Evolutionary conservation across 2,797 vertebrate genomes (phyloP), one percentile per base, ranked within the genome.

Genomic region (Lacerta agilis): DNA sequence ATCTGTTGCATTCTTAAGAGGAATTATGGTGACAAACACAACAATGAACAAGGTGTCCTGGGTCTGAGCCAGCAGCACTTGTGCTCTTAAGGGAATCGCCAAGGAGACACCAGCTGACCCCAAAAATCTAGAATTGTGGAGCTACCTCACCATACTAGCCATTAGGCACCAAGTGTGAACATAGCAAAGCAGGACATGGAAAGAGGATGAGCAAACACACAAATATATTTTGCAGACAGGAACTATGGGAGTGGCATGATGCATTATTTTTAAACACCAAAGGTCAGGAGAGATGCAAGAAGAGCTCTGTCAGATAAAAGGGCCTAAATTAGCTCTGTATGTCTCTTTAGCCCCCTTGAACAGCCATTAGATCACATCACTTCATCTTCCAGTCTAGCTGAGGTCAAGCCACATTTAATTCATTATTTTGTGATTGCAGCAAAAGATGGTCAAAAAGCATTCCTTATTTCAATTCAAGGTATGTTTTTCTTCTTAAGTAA

Each of bases 321-420:
- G 36, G 83, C 66, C 61, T n/a, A 89, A 41, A 61, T 43, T 75
- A 15, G 0, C 71, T 33, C 8, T 58, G 88, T 83, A 92, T 87
- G n/a, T 86, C 41, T 91, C 84, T 36, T 10, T 71, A 38, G 36
- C 71, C 41, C 33, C 88, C 15, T 13, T 29, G 43, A 85, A 71
- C 25, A 88, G 69, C 45, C 82, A 88, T 78, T 85, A 73, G 36
- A 90, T 61, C 81, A 90, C 64, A 55, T 86, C 91, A 92, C 25
- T 90, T 45, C 89, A 36, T 91, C 90, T 90, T 79, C 90, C 87
- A 79, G 84, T 89, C 36, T 69, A 90, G 90, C 58, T 93, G 93
- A 93, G 79, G 81, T 92, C 92, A 91, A 94, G 90, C 38, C 43
- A 27, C 55, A 86, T 86, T 93, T 94, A 90, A 79, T 58, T 76